Base-by-base conservation (phyloP, 2,888 invertebrate species). In the Bembecia ichneumoniformis region DNA sequence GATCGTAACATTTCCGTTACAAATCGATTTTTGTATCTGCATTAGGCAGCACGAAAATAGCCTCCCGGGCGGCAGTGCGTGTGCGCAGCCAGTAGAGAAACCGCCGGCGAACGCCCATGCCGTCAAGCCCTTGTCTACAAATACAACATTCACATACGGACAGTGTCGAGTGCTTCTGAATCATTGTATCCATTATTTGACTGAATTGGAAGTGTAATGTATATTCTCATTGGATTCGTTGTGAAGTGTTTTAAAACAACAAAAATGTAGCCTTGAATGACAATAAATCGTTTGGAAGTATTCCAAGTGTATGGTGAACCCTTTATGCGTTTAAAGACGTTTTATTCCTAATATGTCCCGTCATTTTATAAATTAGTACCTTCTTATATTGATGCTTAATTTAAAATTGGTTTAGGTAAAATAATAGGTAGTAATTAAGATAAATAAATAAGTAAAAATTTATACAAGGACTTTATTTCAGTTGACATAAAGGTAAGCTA, bases 1-100 rank as follows among this genome's bases (percentile, higher is more conserved):
- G 84, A 83, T 86, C 87, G 87, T 87, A 74, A 80, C 82, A 81
- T 82, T 84, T 83, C 79, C 77, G 75, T 80, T 80, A 77, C 78
- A 76, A 79, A 78, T 73, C 76, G 71, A 78, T 77, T 82, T 82
- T 83, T 79, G 74, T 82, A 68, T 79, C 73, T 78, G 78, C 77
- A 78, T 28, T 28, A 77, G 77, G 75, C 76, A 83, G 86, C 79
- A 84, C 84, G 57, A 81, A 86, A 86, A 86, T 87, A 87, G 78
- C 76, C 68, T 70, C 75, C 87, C 82, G 86, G 86, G 86, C 73
- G 73, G 70, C 72, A 79, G 71, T 62, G 64, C 66, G 60, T 57
- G 51, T 55, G 60, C 59, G 64, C 59, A 49, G 59, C 60, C 70
- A 70, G 71, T 70, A 49, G 54, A 51, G 52, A 58, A 49, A 54